Evolutionary conservation across 2,113 vertebrate species (phyloP).

Genomic region (Hippopotamus amphibius): DNA sequence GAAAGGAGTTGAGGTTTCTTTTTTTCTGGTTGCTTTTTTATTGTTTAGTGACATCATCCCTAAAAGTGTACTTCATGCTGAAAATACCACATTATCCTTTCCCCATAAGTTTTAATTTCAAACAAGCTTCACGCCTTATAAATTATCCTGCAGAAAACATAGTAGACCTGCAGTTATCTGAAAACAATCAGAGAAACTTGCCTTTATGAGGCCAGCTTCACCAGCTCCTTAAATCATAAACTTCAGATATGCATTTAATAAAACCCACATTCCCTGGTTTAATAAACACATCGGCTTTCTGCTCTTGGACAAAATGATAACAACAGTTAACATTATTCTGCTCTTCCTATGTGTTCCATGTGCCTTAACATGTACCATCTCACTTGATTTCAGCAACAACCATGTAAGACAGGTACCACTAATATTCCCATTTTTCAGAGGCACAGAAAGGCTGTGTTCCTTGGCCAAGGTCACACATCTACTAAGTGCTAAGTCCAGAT

Average conservation of each 20-base stretch:
- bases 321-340: neutral
- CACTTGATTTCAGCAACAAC: neutral
- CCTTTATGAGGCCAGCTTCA: neutral
- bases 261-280: neutral
- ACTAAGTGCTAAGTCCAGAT: neutral
- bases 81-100: neutral
- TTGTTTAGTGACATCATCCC: neutral
- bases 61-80: neutral
- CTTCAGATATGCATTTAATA: neutral
- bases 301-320: neutral
- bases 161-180: neutral
- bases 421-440: neutral
- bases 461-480: neutral
- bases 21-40: neutral
- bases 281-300: neutral
- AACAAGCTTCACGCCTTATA: neutral
- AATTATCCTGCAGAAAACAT: neutral
- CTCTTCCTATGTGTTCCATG: neutral
- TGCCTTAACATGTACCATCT: neutral
- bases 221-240: neutral
- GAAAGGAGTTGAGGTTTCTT: neutral
- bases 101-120: neutral
- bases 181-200: neutral
- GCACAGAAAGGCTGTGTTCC: neutral
- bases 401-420: neutral